phyloP scores from a whole-genome alignment of 2,797 vertebrate genomes.

The Mus minutoides region DNA sequence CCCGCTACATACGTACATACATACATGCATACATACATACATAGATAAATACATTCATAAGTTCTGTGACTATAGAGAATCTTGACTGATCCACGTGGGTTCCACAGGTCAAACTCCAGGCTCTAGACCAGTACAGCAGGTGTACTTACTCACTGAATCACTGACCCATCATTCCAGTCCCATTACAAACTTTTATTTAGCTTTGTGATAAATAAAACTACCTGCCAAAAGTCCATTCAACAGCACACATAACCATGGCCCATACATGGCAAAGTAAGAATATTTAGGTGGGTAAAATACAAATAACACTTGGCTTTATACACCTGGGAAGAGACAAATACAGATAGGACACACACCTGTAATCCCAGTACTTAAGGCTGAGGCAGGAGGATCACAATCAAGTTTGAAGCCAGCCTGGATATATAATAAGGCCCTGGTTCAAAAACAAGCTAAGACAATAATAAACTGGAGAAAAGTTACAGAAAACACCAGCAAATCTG shows the following conservation, averaged over 20 bases:
- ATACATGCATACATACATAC: too few species aligned
- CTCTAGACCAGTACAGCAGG: background rate
- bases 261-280: slow-evolving; percentile 38
- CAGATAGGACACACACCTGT: background rate
- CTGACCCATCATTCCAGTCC: background rate
- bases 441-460: background rate
- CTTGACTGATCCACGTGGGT: background rate
- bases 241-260: background rate
- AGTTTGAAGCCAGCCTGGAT: background rate
- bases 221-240: background rate
- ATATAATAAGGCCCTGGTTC: background rate
- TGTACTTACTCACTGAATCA: background rate
- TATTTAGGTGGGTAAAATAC: slow-evolving; percentile 8
- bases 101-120: background rate
- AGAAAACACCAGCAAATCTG: slow-evolving; percentile 23
- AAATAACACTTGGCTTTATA: slow-evolving; percentile 33
- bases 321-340: slow-evolving; percentile 28
- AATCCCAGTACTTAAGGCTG: background rate
- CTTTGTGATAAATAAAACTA: background rate
- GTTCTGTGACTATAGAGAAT: background rate
- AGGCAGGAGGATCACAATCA: background rate
- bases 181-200: background rate
- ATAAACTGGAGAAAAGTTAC: slow-evolving; percentile 23
- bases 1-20: too few species aligned
- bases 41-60: background rate